These are phyloP conservation scores for Ammodytes dubius DNA, from an alignment of 2,113 vertebrate genomes.

Conservation along the genomic window DNA sequence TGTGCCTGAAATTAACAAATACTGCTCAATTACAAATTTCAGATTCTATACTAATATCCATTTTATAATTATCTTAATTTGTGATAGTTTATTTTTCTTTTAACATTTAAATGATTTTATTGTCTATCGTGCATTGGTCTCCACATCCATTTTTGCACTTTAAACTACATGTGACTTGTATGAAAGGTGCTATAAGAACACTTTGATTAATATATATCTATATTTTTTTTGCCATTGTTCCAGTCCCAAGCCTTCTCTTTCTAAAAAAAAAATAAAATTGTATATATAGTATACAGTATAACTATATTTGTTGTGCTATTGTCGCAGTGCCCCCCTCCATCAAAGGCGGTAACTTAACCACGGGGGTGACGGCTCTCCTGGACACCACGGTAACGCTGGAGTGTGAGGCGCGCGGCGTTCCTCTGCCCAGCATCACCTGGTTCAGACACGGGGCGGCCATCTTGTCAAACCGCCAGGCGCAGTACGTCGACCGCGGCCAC, in stretches of 20 bases:
- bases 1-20: not conserved
- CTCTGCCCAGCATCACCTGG: slow-evolving; percentile 92
- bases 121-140: too few species aligned
- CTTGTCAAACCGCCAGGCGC: slow-evolving; percentile 85
- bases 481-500: slow-evolving; percentile 91
- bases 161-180: too few species aligned
- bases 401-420: slow-evolving; percentile 92
- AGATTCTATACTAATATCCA: not conserved
- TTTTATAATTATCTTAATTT: too few species aligned
- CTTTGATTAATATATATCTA: too few species aligned
- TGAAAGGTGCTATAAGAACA: too few species aligned
- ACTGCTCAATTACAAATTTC: not conserved
- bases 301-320: not conserved
- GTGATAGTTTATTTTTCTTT: too few species aligned
- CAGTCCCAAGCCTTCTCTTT: slow-evolving; percentile 51
- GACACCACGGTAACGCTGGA: slow-evolving; percentile 88
- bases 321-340: slow-evolving; percentile 92
- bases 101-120: too few species aligned
- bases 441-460: slow-evolving; percentile 87
- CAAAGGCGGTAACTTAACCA: slow-evolving; percentile 91
- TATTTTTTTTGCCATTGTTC: slow-evolving; percentile 28
- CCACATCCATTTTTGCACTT: too few species aligned
- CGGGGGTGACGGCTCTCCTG: slow-evolving; percentile 86
- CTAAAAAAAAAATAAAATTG: too few species aligned
- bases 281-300: too few species aligned